Conservation (phyloP, 2,888 invertebrate genomes). For the Xanthia togata region DNA sequence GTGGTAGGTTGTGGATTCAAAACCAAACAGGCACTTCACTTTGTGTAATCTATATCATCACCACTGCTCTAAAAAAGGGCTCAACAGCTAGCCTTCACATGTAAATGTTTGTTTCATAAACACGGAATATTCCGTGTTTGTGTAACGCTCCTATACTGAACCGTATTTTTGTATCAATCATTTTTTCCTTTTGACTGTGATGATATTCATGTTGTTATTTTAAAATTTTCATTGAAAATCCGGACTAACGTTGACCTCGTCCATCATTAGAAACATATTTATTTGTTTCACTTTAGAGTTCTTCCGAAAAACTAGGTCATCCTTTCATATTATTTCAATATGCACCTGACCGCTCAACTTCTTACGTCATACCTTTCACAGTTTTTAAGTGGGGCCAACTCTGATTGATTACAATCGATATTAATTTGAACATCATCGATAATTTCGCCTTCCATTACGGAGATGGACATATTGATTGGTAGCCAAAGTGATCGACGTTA, state of each 20-base stretch:
- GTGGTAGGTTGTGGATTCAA: background rate
- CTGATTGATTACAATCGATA: slow-evolving; percentile 44
- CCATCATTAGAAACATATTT: background rate
- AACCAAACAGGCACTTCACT: background rate
- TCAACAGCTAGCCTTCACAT: too few relatives aligned
- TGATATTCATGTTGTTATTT: background rate
- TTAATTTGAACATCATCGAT: slow-evolving; percentile 32
- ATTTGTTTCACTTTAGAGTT: background rate
- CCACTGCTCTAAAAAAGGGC: too few relatives aligned
- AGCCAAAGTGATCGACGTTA: slow-evolving; percentile 46
- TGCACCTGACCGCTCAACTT: background rate
- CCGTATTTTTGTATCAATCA: too few relatives aligned
- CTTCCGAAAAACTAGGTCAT: slow-evolving; percentile 25
- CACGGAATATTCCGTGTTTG: too few relatives aligned
- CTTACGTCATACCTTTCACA: slow-evolving; percentile 3
- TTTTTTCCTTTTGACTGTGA: too few relatives aligned
- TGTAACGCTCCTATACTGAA: too few relatives aligned
- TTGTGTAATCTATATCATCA: background rate
- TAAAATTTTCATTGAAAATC: background rate
- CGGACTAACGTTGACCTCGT: background rate
- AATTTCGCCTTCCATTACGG: slow-evolving; percentile 33
- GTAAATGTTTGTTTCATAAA: too few relatives aligned
- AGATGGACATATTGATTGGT: slow-evolving; percentile 47
- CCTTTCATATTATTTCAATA: slow-evolving; percentile 8
- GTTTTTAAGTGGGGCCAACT: slow-evolving; percentile 37